Evolutionary conservation across 2,888 invertebrate species (phyloP).

Genomic region (Isoperla grammatica): DNA sequence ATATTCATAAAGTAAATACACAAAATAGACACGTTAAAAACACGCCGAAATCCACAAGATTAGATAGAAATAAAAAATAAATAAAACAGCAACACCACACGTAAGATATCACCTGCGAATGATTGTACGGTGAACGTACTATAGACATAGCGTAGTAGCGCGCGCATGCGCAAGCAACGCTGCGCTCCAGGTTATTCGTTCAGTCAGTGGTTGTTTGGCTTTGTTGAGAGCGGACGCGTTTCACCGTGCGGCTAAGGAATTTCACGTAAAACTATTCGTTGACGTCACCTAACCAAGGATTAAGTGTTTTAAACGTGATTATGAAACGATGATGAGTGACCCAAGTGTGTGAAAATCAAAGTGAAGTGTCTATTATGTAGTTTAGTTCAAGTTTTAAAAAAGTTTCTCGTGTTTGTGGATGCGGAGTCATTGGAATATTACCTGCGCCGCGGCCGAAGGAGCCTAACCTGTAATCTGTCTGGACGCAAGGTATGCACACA

Average conservation of each 20-base stretch:
- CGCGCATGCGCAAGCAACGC: neutral
- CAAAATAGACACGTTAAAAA: too few relatives aligned
- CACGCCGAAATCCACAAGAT: too few relatives aligned
- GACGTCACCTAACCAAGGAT: too few relatives aligned
- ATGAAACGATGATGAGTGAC: too few relatives aligned
- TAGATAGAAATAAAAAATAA: too few relatives aligned
- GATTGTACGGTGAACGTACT: too few relatives aligned
- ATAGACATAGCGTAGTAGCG: neutral
- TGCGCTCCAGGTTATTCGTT: neutral
- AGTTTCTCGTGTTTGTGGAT: neutral
- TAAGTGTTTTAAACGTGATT: too few relatives aligned
- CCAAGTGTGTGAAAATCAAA: neutral
- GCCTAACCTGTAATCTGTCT: constrained; percentile 5
- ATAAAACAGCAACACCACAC: too few relatives aligned
- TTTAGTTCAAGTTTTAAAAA: neutral
- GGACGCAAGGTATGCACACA: constrained; percentile 10
- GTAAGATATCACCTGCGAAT: too few relatives aligned
- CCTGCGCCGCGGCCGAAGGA: constrained; percentile 7
- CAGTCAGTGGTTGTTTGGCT: constrained; percentile 3
- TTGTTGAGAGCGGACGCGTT: neutral
- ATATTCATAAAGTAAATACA: too few relatives aligned
- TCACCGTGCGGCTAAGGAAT: neutral
- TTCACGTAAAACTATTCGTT: too few relatives aligned
- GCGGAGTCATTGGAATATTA: constrained; percentile 10
- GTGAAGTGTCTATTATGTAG: neutral